phyloP scores from a whole-genome alignment of 2,797 vertebrate genomes.

The Halcyon badia region DNA sequence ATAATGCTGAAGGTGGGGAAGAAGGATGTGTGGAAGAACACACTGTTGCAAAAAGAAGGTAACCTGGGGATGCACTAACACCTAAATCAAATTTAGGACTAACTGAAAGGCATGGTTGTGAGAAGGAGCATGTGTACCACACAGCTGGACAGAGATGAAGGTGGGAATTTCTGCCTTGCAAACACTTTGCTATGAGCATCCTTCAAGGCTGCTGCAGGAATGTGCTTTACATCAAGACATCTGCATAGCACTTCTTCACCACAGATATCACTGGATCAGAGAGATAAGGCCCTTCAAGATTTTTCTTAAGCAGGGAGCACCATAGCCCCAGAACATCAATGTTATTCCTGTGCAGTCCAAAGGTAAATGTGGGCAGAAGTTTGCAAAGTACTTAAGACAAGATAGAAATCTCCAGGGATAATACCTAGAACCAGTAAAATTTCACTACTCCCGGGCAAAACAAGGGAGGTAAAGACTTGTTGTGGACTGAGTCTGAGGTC shows the following conservation, averaged over 20 bases:
- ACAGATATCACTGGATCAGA: background rate
- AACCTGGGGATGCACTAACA: accelerated
- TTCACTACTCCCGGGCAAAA: background rate
- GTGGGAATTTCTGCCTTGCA: background rate
- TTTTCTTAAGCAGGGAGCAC: background rate
- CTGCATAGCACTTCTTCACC: background rate
- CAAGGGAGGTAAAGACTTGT: background rate
- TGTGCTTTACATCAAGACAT: background rate
- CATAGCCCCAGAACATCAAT: background rate
- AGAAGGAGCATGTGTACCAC: background rate
- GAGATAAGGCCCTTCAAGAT: background rate
- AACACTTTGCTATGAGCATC: background rate
- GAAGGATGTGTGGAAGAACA: background rate
- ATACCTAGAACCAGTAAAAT: background rate
- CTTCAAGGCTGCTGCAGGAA: background rate
- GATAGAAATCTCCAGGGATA: background rate
- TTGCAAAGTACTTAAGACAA: background rate
- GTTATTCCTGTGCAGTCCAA: background rate
- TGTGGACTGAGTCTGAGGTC: background rate
- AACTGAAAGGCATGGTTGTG: background rate
- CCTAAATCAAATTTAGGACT: background rate
- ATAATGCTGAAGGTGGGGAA: background rate
- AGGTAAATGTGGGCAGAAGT: background rate
- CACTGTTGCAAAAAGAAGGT: background rate
- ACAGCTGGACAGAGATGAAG: background rate